A percentile compares a stretch with the other conserved stretches of the same genome.
Evolutionary conservation across 2,888 invertebrate species (phyloP).

Genomic region (Cacoxenus indagator): DNA sequence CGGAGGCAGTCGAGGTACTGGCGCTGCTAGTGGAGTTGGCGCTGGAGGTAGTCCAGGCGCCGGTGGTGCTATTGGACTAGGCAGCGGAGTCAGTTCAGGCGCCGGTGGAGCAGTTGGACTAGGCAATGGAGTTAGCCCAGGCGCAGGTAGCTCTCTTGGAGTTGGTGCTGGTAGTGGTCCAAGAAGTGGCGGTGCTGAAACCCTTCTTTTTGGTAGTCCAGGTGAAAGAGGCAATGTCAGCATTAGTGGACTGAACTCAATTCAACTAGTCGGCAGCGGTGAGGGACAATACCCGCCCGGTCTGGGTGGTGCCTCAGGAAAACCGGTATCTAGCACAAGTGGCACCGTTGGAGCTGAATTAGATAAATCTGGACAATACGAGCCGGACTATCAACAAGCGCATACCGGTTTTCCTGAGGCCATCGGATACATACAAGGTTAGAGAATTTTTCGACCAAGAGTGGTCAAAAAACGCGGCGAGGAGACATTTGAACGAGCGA

Average conservation of each 20-base stretch:
- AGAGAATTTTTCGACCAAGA: constrained; percentile 46
- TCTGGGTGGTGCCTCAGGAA: constrained; percentile 59
- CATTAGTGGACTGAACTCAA: background rate
- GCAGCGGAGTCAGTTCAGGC: constrained; percentile 29
- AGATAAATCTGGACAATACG: constrained; percentile 41
- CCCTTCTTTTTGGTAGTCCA: background rate
- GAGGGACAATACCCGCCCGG: background rate
- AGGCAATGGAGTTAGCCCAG: constrained; percentile 36
- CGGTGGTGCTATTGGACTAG: constrained; percentile 9
- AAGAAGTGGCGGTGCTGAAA: constrained; percentile 38
- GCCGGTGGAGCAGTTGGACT: constrained; percentile 56
- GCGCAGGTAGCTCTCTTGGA: constrained; percentile 49
- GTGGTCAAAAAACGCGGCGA: constrained; percentile 25
- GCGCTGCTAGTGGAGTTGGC: constrained; percentile 30
- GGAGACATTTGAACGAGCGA: constrained; percentile 53
- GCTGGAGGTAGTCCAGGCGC: constrained; percentile 42
- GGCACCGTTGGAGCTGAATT: constrained; percentile 52
- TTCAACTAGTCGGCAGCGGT: background rate
- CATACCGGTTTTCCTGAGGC: constrained; percentile 67
- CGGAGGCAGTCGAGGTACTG: constrained; percentile 36
- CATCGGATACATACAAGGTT: constrained; percentile 64
- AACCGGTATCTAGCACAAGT: constrained; percentile 54
- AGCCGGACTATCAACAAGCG: constrained; percentile 7
- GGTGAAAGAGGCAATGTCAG: background rate
- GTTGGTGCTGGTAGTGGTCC: constrained; percentile 29